Percentiles rank a stretch among this genome's conserved stretches.
These are phyloP conservation scores for Pterostichus madidus DNA, from an alignment of 2,888 invertebrate species.

Conservation along the genomic window DNA sequence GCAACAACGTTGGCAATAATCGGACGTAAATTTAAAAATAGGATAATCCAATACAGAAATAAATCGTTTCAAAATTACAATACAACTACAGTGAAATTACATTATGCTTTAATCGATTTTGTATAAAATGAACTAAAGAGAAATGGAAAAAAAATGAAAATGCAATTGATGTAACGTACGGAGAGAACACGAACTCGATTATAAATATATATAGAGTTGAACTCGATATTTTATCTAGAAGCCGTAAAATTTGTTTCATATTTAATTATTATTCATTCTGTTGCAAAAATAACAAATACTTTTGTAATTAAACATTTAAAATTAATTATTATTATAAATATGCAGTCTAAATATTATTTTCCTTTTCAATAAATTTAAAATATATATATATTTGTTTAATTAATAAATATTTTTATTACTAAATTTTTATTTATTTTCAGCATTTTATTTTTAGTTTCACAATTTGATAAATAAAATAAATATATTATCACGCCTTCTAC, in stretches of 20 bases:
- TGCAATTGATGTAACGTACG: not conserved
- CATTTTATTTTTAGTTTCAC: too few relatives aligned
- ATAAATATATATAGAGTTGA: not conserved
- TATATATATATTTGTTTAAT: not conserved
- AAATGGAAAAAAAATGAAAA: slow-evolving; percentile 17
- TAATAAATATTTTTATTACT: too few relatives aligned
- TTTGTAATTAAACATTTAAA: slow-evolving; percentile 2
- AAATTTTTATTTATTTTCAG: too few relatives aligned
- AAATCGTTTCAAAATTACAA: slow-evolving; percentile 40
- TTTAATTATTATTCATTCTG: not conserved
- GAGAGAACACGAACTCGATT: not conserved
- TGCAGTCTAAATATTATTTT: not conserved
- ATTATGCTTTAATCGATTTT: slow-evolving; percentile 26
- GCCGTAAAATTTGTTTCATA: not conserved
- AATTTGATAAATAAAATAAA: not conserved
- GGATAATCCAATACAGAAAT: slow-evolving; percentile 17
- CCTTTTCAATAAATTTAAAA: not conserved
- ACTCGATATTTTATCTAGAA: not conserved
- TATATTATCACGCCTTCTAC: too few relatives aligned
- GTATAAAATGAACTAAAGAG: slow-evolving; percentile 9
- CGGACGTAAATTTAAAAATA: slow-evolving; percentile 29
- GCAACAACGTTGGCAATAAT: slow-evolving; percentile 16
- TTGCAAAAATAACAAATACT: not conserved
- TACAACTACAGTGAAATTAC: slow-evolving; percentile 13
- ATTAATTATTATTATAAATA: not conserved